These are phyloP conservation scores for Drosophila albomicans DNA, from an alignment of 1,140 invertebrate species.

Conservation along the genomic window DNA sequence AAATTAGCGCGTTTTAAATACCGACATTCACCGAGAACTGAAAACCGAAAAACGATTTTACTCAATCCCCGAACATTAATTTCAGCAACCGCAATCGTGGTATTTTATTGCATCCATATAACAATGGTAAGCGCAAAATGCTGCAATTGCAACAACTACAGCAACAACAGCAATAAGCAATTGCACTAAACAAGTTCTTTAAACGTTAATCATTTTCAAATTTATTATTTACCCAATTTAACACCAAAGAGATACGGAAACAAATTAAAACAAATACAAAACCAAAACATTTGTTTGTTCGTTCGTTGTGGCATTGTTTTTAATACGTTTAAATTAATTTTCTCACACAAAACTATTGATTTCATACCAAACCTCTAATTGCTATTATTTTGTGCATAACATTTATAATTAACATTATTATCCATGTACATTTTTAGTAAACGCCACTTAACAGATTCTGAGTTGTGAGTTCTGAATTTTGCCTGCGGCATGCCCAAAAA, in stretches of 20 bases:
- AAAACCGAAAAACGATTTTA: conserved; percentile 58
- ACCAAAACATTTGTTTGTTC: conserved; percentile 25
- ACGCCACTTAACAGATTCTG: conserved; percentile 56
- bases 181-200: conserved; percentile 59
- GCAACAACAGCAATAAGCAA: conserved; percentile 63
- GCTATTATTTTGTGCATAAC: conserved; percentile 35
- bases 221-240: conserved; percentile 32
- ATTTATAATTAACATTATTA: conserved; percentile 19
- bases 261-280: background rate
- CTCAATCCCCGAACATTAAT: conserved; percentile 81
- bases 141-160: conserved; percentile 73
- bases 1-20: conserved; percentile 55
- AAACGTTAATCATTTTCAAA: conserved; percentile 26
- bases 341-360: conserved; percentile 2
- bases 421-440: conserved; percentile 57
- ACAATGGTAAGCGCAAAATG: conserved; percentile 86
- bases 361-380: conserved; percentile 21
- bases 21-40: conserved; percentile 43
- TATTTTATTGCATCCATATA: conserved; percentile 86
- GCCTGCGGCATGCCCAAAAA: conserved; percentile 73
- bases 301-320: conserved; percentile 45
- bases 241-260: conserved; percentile 2
- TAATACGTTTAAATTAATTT: conserved; percentile 20
- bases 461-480: conserved; percentile 65
- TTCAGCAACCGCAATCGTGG: conserved; percentile 86